Evolutionary conservation across 2,888 invertebrate genomes (phyloP).

Genomic region (Lacanobia wlatinum): DNA sequence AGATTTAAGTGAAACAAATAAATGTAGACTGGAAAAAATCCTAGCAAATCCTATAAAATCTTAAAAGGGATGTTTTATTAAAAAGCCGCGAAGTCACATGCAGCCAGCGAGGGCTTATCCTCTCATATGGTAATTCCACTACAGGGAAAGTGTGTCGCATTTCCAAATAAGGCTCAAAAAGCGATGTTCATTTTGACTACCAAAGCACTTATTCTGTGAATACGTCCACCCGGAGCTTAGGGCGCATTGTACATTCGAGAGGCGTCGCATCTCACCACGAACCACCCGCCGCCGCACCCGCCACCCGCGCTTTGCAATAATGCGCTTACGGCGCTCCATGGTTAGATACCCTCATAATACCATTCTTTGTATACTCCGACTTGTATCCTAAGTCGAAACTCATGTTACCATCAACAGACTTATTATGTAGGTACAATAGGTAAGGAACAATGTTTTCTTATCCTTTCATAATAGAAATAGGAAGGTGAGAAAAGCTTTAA

Average conservation of each 20-base stretch:
- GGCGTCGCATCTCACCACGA: conserved; percentile 75
- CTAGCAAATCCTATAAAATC: conserved; percentile 28
- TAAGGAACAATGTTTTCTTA: conserved; percentile 74
- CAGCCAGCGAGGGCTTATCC: conserved; percentile 62
- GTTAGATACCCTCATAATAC: conserved; percentile 84
- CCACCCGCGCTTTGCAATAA: conserved; percentile 84
- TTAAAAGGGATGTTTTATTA: conserved; percentile 58
- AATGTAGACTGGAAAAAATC: not conserved
- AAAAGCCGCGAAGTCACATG: conserved; percentile 70
- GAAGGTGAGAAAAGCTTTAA: conserved; percentile 68
- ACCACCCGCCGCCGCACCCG: conserved; percentile 73
- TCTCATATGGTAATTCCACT: conserved; percentile 79
- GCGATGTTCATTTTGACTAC: conserved; percentile 84
- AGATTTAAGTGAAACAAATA: conserved; percentile 26
- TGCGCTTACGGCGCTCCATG: conserved; percentile 86
- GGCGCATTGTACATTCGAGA: conserved; percentile 86
- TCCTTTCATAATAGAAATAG: conserved; percentile 72
- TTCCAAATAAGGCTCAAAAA: conserved; percentile 82
- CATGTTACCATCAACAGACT: conserved; percentile 81
- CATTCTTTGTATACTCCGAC: conserved; percentile 82
- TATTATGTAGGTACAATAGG: conserved; percentile 76
- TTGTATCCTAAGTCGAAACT: conserved; percentile 86
- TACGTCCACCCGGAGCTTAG: conserved; percentile 83
- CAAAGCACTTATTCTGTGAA: conserved; percentile 85
- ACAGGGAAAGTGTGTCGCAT: conserved; percentile 76